Percentiles rank a stretch among this genome's conserved stretches.
Evolutionary conservation across 2,888 invertebrate genomes (phyloP).

Genomic region (Oligia strigilis): DNA sequence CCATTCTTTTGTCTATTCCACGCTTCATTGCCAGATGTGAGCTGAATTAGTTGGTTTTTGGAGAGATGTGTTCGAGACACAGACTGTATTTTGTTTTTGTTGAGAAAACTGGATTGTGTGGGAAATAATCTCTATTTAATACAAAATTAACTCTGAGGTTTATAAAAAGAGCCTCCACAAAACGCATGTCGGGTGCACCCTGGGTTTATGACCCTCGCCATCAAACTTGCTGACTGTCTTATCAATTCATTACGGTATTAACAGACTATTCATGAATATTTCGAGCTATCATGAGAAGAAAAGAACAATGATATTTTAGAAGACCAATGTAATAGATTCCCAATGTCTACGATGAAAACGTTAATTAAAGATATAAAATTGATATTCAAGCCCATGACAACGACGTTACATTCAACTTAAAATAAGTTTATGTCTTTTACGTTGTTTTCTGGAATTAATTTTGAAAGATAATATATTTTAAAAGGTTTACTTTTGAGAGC

Average conservation of each 20-base stretch:
- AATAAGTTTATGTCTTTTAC: constrained; percentile 23
- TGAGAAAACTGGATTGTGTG: neutral
- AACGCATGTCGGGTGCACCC: neutral
- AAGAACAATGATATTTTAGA: neutral
- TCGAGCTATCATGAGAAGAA: neutral
- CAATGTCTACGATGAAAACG: neutral
- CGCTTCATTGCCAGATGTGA: constrained; percentile 56
- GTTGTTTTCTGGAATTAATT: constrained; percentile 18
- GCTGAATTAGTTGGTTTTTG: constrained; percentile 42
- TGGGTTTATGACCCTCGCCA: neutral
- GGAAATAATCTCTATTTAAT: neutral
- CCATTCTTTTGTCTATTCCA: constrained; percentile 59
- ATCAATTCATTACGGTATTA: neutral
- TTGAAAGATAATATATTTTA: constrained; percentile 13
- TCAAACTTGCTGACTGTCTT: neutral
- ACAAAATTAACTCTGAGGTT: neutral
- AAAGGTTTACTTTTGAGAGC: constrained; percentile 50
- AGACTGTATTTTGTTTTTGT: constrained; percentile 38
- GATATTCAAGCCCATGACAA: too few relatives aligned
- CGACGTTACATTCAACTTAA: neutral
- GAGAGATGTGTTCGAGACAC: constrained; percentile 12
- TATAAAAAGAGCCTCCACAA: neutral
- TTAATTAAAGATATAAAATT: neutral
- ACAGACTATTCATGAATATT: neutral
- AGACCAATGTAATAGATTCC: neutral